phyloP scores from a whole-genome alignment of 2,113 vertebrate genomes.

The Mormyrus lacerda region DNA sequence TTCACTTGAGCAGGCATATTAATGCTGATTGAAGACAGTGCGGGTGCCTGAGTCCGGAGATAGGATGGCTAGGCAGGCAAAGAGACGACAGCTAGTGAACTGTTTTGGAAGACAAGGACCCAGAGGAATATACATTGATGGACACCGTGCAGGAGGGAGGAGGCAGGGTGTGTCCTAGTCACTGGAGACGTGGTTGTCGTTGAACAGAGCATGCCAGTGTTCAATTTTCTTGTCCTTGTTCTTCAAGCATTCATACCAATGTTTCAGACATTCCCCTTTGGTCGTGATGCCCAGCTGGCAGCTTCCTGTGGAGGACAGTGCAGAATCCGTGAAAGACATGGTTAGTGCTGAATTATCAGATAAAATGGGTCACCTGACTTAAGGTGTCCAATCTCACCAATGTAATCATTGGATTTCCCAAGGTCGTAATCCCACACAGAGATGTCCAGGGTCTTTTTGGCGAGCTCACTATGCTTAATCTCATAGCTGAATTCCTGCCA shows the following conservation, averaged over 20 bases:
- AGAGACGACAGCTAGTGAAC: background rate
- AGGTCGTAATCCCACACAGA: slow-evolving; percentile 98
- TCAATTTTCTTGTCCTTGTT: slow-evolving; percentile 98
- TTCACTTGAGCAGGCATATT: background rate
- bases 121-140: background rate
- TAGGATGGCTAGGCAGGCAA: background rate
- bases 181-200: slow-evolving; percentile 76
- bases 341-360: background rate
- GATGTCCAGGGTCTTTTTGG: slow-evolving; percentile 90
- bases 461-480: slow-evolving; percentile 89
- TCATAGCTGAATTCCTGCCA: slow-evolving; percentile 91
- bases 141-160: background rate
- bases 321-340: background rate
- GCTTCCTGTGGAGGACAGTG: slow-evolving; percentile 52
- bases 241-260: slow-evolving; percentile 97
- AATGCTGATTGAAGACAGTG: background rate
- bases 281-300: slow-evolving; percentile 92
- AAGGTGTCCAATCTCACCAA: slow-evolving; percentile 61
- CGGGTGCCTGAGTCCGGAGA: background rate
- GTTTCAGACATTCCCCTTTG: slow-evolving; percentile 91
- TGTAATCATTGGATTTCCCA: slow-evolving; percentile 71
- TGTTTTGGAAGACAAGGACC: background rate
- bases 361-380: background rate
- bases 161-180: slow-evolving; percentile 58
- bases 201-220: slow-evolving; percentile 92